phyloP scores from a whole-genome alignment of 2,113 vertebrate genomes.

The Phrynocephalus versicolor region DNA sequence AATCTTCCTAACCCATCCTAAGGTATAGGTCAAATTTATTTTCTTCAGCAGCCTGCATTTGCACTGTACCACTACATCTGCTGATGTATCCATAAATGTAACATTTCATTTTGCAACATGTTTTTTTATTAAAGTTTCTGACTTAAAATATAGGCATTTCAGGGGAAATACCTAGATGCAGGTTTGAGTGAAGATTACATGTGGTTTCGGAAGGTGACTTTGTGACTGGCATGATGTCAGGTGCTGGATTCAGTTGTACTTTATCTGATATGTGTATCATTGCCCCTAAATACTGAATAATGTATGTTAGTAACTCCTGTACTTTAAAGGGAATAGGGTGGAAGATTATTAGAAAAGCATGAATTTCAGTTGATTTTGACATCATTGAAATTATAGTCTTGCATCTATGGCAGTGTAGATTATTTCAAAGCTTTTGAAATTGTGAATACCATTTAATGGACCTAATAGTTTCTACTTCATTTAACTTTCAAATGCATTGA shows the following conservation, averaged over 20 bases:
- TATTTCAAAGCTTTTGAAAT: slow-evolving; percentile 37
- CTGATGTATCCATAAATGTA: slow-evolving; percentile 68
- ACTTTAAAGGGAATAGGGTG: slow-evolving; percentile 52
- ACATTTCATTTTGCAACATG: slow-evolving; percentile 58
- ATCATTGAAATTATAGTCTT: background rate
- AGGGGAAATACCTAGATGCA: slow-evolving; percentile 55
- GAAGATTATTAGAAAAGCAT: slow-evolving; percentile 25
- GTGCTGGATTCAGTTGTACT: slow-evolving; percentile 60
- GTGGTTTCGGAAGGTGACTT: slow-evolving; percentile 60
- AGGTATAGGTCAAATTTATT: slow-evolving; percentile 62
- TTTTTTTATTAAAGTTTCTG: slow-evolving; percentile 30
- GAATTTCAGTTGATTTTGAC: background rate
- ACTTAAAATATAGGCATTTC: slow-evolving; percentile 57
- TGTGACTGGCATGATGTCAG: slow-evolving; percentile 53
- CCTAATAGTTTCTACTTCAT: background rate
- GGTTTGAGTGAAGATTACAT: slow-evolving; percentile 57
- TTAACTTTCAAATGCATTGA: slow-evolving; percentile 35
- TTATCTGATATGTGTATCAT: slow-evolving; percentile 41
- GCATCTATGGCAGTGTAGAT: background rate
- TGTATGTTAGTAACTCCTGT: slow-evolving; percentile 50
- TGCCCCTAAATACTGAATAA: slow-evolving; percentile 37
- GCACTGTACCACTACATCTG: slow-evolving; percentile 65
- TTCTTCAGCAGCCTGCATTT: slow-evolving; percentile 74
- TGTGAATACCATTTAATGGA: slow-evolving; percentile 20
- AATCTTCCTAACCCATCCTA: background rate